Conservation (phyloP, 2,113 vertebrate species). For the Tricholaema leucomelas region DNA sequence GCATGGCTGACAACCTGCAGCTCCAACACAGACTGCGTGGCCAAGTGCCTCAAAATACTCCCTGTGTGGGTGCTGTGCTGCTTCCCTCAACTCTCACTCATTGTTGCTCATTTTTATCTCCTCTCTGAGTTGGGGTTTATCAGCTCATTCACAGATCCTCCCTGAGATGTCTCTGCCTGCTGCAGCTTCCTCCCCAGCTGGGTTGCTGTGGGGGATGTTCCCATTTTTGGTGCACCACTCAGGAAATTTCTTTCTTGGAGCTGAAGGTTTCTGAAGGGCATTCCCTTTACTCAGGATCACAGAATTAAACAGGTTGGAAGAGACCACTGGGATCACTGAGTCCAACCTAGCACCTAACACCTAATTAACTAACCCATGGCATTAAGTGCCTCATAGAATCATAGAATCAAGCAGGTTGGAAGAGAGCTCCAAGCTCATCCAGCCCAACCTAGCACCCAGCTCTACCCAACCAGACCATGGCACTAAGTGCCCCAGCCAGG, state of each 20-base stretch:
- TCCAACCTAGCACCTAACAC: no score
- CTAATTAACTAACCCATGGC: no score
- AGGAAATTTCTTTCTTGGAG: not conserved
- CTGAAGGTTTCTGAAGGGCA: not conserved
- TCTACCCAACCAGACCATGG: no score
- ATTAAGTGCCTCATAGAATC: no score
- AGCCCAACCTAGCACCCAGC: no score
- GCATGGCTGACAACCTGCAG: not conserved
- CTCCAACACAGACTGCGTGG: not conserved
- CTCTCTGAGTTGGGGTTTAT: not conserved
- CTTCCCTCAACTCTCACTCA: not conserved
- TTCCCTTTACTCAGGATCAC: not conserved
- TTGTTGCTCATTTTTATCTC: slow-evolving; percentile 43
- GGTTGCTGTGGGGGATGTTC: not conserved
- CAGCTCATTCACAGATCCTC: slow-evolving; percentile 21
- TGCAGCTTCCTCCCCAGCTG: not conserved
- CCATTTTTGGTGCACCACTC: not conserved
- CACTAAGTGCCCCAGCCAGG: no score
- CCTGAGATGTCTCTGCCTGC: not conserved
- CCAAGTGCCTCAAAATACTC: not conserved
- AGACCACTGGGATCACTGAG: no score
- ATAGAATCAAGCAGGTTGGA: no score
- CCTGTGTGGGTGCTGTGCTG: not conserved
- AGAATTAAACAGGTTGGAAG: no score
- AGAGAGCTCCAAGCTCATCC: no score